Base-by-base conservation (phyloP, 2,113 vertebrate genomes). In the Elgaria multicarinata region DNA sequence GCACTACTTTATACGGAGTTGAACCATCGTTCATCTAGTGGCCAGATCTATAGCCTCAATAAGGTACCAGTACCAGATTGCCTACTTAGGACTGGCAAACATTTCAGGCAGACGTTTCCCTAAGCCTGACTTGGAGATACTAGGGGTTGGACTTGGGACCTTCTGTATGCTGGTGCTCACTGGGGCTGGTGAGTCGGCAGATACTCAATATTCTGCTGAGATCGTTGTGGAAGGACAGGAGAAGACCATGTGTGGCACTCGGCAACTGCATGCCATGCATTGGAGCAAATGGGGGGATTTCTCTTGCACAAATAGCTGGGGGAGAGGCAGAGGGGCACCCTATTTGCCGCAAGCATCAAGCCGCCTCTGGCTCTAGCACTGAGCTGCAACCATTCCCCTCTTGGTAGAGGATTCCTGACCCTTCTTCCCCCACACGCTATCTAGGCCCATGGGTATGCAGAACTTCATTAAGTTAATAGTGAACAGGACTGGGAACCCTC, bases 401-500 rank as follows among this genome's bases (percentile, higher is more conserved):
- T 28, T 42, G 64, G 14, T 42, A 31, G 18, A 44, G 1, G 31
- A 53, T 80, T 93, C 93, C 91, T 81, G 74, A 82, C 26, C 6
- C 13, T 55, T 90, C 80, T 64, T 89, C 64, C 42, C 58, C 93
- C 92, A 92, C 67, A 81, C 50, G 58, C 75, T 82, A 82, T 89
- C 86, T 89, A 46, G 26, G 36, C 85, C 86, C 85, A 80, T 2
- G 3, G 87, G 26, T 42, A 55, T 6, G 67, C 84, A 14, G 1
- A 78, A 86, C 36, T 83, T 90, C 92, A 89, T 93, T 93, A 92
- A 92, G 72, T 83, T n/a, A 77, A 85, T 92, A 87, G 89, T 31
- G 83, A 90, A 89, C 90, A 92, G 85, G 16, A 90, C 90, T 86
- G 90, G 94, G 87, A 95, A 93, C 92, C 84, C 64, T 87, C 83